A percentile compares a stretch with the other conserved stretches of the same genome.
phyloP scores from a whole-genome alignment of 2,888 invertebrate genomes.

The Lasioglossum marginatum region DNA sequence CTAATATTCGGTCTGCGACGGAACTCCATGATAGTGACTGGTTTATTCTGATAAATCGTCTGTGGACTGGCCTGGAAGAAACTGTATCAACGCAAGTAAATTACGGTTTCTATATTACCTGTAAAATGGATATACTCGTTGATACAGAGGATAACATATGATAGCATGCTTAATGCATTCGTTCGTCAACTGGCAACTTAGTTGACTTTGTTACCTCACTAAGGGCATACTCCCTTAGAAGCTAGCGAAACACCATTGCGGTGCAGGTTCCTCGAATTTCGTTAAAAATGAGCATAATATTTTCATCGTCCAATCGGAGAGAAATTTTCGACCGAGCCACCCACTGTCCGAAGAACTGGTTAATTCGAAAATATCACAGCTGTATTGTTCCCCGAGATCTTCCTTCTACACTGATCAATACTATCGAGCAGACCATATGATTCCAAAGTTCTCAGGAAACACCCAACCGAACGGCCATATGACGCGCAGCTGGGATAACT shows the following conservation, averaged over 20 bases:
- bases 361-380: not conserved
- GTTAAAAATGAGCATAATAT: not conserved
- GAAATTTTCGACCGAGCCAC: not conserved
- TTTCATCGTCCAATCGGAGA: not conserved
- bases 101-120: not conserved
- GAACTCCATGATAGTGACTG: not conserved
- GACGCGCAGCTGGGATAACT: slow-evolving; percentile 67
- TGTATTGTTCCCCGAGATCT: not conserved
- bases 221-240: not conserved
- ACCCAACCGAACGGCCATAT: slow-evolving; percentile 54
- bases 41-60: not conserved
- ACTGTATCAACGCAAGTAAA: not conserved
- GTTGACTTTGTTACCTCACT: not conserved
- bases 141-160: not conserved
- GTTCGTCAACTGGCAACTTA: not conserved
- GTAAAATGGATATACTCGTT: not conserved
- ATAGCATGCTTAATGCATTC: not conserved
- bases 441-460: slow-evolving; percentile 37
- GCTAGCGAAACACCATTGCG: not conserved
- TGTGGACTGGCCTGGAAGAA: not conserved
- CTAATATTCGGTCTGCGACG: not conserved
- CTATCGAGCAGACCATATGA: slow-evolving; percentile 10
- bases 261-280: not conserved
- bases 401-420: not conserved
- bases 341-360: not conserved